phyloP scores from a whole-genome alignment of 1,140 invertebrate species.

The Lineus longissimus region DNA sequence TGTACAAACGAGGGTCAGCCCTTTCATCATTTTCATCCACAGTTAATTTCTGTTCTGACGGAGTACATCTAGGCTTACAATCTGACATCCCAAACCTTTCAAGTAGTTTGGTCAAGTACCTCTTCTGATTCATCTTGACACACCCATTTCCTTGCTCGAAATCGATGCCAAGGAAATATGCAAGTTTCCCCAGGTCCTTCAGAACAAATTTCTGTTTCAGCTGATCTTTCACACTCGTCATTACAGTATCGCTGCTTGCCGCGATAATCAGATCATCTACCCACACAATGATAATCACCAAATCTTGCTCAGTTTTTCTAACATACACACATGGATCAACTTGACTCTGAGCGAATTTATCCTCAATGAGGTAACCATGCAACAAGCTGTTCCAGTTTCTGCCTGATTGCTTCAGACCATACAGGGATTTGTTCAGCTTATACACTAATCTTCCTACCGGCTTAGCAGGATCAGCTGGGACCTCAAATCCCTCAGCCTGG shows the following conservation, averaged over 20 bases:
- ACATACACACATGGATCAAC: conserved; percentile 25
- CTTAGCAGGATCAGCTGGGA: not conserved
- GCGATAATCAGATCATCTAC: conserved; percentile 20
- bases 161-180: conserved; percentile 15
- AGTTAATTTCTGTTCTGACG: conserved; percentile 6
- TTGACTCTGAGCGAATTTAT: conserved; percentile 35
- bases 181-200: conserved; percentile 14
- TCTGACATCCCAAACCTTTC: conserved; percentile 14
- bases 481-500: conserved; percentile 19
- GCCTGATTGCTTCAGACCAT: conserved; percentile 1
- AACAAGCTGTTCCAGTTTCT: conserved; percentile 12
- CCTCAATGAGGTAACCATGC: conserved; percentile 46
- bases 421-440: conserved; percentile 20
- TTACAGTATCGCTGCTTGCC: not conserved
- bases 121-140: conserved; percentile 13
- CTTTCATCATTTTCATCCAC: conserved; percentile 3
- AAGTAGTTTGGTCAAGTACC: conserved; percentile 11
- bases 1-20: conserved; percentile 11
- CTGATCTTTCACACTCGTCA: conserved; percentile 5
- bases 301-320: conserved; percentile 13
- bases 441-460: conserved; percentile 14
- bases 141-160: conserved; percentile 11
- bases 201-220: conserved; percentile 11
- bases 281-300: conserved; percentile 22
- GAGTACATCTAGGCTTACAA: conserved; percentile 15